These are phyloP conservation scores for Myotis vivesi DNA, from an alignment of 2,797 vertebrate genomes.

Conservation along the genomic window DNA sequence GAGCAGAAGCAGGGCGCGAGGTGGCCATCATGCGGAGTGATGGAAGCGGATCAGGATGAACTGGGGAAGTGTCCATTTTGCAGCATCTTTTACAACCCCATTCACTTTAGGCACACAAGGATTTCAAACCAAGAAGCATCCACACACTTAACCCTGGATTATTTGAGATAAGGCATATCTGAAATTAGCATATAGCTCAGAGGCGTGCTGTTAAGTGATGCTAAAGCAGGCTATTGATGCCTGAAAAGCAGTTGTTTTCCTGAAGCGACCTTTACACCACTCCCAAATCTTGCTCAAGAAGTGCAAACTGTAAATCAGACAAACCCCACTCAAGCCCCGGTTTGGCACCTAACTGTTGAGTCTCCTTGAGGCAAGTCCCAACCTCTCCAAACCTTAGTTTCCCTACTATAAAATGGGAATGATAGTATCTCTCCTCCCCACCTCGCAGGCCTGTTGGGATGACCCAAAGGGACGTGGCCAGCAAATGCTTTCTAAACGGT, in stretches of 20 bases:
- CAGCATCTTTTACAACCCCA: background rate
- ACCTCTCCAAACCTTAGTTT: background rate
- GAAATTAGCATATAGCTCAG: conserved; percentile 45
- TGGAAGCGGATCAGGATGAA: background rate
- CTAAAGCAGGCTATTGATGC: background rate
- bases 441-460: background rate
- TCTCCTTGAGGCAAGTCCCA: background rate
- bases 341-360: background rate
- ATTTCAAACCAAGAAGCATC: background rate
- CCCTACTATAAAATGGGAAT: background rate
- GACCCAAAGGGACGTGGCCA: background rate
- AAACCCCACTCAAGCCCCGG: background rate
- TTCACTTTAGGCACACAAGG: background rate
- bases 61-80: background rate
- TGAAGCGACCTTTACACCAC: background rate
- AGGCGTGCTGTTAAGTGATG: background rate
- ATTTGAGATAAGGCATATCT: background rate
- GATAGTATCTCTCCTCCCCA: background rate
- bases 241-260: background rate
- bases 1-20: background rate
- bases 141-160: background rate
- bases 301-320: background rate
- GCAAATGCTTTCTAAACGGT: background rate
- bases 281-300: background rate
- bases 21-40: background rate